Evolutionary conservation across 1,140 invertebrate genomes (phyloP), one percentile per base, ranked within the genome.

Genomic region (Sweltsa coloradensis): DNA sequence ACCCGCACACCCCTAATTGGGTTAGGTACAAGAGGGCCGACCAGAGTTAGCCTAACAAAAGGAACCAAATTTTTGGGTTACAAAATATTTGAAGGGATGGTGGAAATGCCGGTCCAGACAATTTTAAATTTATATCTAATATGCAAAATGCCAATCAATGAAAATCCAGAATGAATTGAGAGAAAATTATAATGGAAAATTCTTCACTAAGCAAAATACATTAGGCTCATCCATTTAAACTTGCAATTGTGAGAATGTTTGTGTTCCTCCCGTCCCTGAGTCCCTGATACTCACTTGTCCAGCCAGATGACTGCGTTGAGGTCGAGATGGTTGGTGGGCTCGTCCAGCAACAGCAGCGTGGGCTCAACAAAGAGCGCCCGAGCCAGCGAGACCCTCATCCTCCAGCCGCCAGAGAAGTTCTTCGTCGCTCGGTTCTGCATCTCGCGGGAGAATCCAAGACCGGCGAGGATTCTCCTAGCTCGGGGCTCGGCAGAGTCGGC

Each of bases 231-330:
- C n/a, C n/a, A 9, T 34, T 37, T 36, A n/a, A 27, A 41, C 37
- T n/a, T n/a, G n/a, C n/a, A n/a, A n/a, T n/a, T n/a, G n/a, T n/a
- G n/a, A n/a, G n/a, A n/a, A n/a, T n/a, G n/a, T n/a, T n/a, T n/a
- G n/a, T n/a, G n/a, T n/a, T n/a, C n/a, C n/a, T n/a, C n/a, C n/a
- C n/a, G n/a, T n/a, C n/a, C n/a, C n/a, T n/a, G n/a, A n/a, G n/a
- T n/a, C n/a, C n/a, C n/a, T n/a, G 44, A 34, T 31, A 74, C 77
- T 74, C 69, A 88, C 80, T 97, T 97, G 60, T 99, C 95, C 9
- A 99, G 71, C 96, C 96, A 99, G 73, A 98, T 98, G 41, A 98
- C 95, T 53, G 95, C 95, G 65, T 98, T 97, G 16, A 98, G 70
- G 78, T 98, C 94, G 55, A 90, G 78, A 63, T 90, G 87, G 71